phyloP scores from a whole-genome alignment of 2,888 invertebrate species.

The Camptogramma bilineatum region DNA sequence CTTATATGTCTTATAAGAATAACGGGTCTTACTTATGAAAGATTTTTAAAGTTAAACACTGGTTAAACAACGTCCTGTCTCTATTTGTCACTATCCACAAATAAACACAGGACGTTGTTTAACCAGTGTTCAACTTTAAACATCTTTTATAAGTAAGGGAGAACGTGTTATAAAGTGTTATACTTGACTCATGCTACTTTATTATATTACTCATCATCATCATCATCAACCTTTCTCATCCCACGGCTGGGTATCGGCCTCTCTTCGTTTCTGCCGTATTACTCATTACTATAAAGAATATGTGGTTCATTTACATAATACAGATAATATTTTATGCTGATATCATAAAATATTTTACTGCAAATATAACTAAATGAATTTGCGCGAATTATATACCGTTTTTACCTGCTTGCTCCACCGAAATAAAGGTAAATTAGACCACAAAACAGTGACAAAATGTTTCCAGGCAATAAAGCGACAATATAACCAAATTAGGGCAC shows the following conservation, averaged over 20 bases:
- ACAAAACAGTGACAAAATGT: slow-evolving; percentile 44
- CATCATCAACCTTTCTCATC: no score
- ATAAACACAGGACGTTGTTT: no score
- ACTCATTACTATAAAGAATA: slow-evolving; percentile 2
- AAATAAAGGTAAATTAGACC: slow-evolving; percentile 45
- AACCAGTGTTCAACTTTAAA: no score
- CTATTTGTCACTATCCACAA: no score
- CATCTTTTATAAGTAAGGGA: no score
- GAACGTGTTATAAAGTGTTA: no score
- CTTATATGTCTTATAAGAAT: no score
- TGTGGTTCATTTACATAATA: not conserved
- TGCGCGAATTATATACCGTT: slow-evolving; percentile 12
- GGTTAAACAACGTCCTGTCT: no score
- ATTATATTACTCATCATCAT: not conserved
- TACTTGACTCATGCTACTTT: no score
- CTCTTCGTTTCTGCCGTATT: no score
- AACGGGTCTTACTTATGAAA: not conserved
- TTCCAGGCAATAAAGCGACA: slow-evolving; percentile 45
- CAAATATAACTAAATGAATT: slow-evolving; percentile 15
- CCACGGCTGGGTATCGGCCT: no score
- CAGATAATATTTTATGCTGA: not conserved
- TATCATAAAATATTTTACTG: not conserved
- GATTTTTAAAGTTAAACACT: no score
- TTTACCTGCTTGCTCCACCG: slow-evolving; percentile 24
- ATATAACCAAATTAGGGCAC: slow-evolving; percentile 46